Evolutionary conservation across 2,113 vertebrate species (phyloP).

Genomic region (Microcebus tavaratra): DNA sequence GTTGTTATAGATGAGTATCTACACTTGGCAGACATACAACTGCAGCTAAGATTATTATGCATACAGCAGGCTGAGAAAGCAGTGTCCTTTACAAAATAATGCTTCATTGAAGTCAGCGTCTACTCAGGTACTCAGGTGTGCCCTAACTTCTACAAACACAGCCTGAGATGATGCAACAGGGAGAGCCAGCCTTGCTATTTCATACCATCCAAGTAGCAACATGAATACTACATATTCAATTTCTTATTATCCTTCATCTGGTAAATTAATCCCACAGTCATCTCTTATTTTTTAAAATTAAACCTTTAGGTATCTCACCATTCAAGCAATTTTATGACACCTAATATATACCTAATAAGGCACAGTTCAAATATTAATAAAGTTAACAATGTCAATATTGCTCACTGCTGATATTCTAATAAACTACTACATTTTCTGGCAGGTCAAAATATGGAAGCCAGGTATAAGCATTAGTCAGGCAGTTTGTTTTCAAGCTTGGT

Average conservation of each 20-base stretch:
- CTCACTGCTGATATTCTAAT: neutral
- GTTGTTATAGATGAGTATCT: neutral
- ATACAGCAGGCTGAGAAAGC: neutral
- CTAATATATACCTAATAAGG: neutral
- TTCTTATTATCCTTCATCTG: neutral
- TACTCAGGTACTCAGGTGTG: neutral
- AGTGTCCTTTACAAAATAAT: neutral
- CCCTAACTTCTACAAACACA: neutral
- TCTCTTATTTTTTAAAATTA: neutral
- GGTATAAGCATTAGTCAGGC: neutral
- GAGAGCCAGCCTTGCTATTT: neutral
- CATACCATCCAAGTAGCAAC: neutral
- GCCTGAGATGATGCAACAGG: neutral
- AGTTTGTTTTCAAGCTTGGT: neutral
- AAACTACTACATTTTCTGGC: neutral
- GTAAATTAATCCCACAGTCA: neutral
- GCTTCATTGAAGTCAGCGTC: neutral
- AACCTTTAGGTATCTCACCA: neutral
- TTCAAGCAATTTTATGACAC: neutral
- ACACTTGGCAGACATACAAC: neutral
- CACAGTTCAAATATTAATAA: neutral
- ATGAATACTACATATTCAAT: neutral
- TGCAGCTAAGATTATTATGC: neutral
- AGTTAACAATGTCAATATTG: neutral
- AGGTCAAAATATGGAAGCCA: neutral